These are phyloP conservation scores for Stegodyphus mimosarum DNA, from an alignment of 1,140 invertebrate genomes.

Conservation along the genomic window DNA sequence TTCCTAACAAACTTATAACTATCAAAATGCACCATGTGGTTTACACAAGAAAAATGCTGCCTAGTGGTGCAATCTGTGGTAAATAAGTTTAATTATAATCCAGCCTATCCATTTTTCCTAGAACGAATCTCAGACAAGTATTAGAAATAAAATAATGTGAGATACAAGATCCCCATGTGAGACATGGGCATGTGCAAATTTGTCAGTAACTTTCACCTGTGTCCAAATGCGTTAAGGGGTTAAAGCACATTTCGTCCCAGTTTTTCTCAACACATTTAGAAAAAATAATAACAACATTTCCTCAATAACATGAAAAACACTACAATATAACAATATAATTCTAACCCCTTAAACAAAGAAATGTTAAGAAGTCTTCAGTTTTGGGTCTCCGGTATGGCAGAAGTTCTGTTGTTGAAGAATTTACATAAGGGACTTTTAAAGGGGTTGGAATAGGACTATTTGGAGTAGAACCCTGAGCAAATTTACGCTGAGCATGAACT, in stretches of 20 bases:
- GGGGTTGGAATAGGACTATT: constrained; percentile 72
- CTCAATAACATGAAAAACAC: not conserved
- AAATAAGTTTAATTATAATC: too few relatives aligned
- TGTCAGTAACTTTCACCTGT: too few relatives aligned
- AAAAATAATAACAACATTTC: not conserved
- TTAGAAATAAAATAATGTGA: too few relatives aligned
- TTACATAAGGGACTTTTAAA: constrained; percentile 73
- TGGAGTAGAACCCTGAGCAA: constrained; percentile 81
- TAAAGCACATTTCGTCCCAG: not conserved
- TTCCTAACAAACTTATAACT: too few relatives aligned
- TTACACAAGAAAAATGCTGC: too few relatives aligned
- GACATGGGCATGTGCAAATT: too few relatives aligned
- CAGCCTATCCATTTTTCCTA: too few relatives aligned
- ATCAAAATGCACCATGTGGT: too few relatives aligned
- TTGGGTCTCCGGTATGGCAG: constrained; percentile 74
- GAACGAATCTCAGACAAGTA: too few relatives aligned
- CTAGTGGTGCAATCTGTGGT: too few relatives aligned
- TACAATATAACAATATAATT: constrained; percentile 6
- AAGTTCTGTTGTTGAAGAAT: constrained; percentile 71
- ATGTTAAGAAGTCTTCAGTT: constrained; percentile 91
- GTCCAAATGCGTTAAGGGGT: too few relatives aligned
- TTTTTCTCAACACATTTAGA: not conserved
- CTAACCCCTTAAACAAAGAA: constrained; percentile 85
- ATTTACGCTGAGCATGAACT: constrained; percentile 89
- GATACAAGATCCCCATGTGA: too few relatives aligned